A percentile compares a stretch with the other conserved stretches of the same genome.
These are phyloP conservation scores for Mugil cephalus DNA, from an alignment of 2,113 vertebrate genomes.

Conservation along the genomic window DNA sequence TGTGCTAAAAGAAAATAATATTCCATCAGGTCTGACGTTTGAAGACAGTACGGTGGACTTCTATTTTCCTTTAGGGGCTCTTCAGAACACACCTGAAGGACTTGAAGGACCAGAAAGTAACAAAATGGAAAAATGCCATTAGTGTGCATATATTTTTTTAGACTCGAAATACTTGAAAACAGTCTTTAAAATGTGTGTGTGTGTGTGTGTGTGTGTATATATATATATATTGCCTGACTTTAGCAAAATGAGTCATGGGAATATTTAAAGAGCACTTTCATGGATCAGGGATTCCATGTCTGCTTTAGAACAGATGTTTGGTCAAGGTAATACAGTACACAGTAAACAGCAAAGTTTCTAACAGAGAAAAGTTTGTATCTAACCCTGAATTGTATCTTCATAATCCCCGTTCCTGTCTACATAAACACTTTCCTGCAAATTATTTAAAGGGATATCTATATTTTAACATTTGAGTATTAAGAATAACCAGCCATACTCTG, in stretches of 20 bases:
- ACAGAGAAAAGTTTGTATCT: background rate
- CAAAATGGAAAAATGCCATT: slow-evolving; percentile 57
- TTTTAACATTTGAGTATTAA: no score
- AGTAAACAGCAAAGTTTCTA: background rate
- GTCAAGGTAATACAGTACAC: background rate
- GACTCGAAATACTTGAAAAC: no score
- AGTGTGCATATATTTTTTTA: no score
- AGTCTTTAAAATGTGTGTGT: no score
- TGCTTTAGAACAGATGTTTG: background rate
- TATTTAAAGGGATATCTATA: background rate
- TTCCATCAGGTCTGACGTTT: no score
- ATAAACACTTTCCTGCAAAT: background rate
- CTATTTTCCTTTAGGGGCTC: no score
- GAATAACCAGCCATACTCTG: no score
- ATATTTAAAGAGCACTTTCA: slow-evolving; percentile 29
- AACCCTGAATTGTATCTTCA: no score
- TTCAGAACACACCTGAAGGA: slow-evolving; percentile 55
- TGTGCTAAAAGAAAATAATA: slow-evolving; percentile 43
- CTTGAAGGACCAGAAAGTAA: slow-evolving; percentile 47
- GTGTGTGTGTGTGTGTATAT: no score
- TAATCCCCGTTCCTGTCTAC: background rate
- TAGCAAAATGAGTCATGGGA: background rate
- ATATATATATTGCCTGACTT: slow-evolving; percentile 1
- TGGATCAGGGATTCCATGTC: slow-evolving; percentile 18
- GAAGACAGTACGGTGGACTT: no score